Evolutionary conservation across 1,140 invertebrate species (phyloP).

Genomic region (Neodiprion lecontei): DNA sequence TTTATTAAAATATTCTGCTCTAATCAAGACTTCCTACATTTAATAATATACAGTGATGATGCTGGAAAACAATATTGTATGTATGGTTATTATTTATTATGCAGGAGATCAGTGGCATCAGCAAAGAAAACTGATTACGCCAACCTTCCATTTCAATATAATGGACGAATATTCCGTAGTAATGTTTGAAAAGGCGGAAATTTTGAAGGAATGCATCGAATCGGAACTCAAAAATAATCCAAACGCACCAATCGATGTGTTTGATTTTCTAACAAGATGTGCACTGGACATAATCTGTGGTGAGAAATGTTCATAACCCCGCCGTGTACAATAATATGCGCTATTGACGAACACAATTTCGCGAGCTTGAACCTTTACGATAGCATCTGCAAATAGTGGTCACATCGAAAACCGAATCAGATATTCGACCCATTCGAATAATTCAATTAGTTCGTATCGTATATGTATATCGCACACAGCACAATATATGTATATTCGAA

Average conservation of each 20-base stretch:
- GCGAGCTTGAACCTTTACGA: not conserved
- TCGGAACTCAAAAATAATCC: slow-evolving; percentile 51
- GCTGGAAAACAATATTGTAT: not conserved
- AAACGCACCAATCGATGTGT: slow-evolving; percentile 66
- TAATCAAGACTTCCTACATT: not conserved
- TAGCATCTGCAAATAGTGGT: not conserved
- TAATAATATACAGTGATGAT: not conserved
- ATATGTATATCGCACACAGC: not conserved
- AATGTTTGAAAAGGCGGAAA: slow-evolving; percentile 75
- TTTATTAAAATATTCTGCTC: not conserved
- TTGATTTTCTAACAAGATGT: slow-evolving; percentile 69
- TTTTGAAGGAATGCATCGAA: slow-evolving; percentile 64
- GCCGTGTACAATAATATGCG: slow-evolving; percentile 38
- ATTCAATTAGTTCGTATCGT: slow-evolving; percentile 11
- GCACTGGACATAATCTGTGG: slow-evolving; percentile 86
- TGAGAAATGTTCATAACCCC: slow-evolving; percentile 28
- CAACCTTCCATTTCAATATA: slow-evolving; percentile 88
- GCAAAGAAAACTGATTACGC: slow-evolving; percentile 82
- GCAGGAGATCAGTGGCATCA: slow-evolving; percentile 78
- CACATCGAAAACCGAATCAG: not conserved
- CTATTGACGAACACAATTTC: slow-evolving; percentile 3
- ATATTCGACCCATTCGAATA: slow-evolving; percentile 9
- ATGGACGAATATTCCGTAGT: slow-evolving; percentile 78
- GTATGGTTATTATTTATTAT: slow-evolving; percentile 3
- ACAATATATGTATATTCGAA: no score